These are phyloP conservation scores for Ormyrus labotus DNA, from an alignment of 2,888 invertebrate species.

Conservation along the genomic window DNA sequence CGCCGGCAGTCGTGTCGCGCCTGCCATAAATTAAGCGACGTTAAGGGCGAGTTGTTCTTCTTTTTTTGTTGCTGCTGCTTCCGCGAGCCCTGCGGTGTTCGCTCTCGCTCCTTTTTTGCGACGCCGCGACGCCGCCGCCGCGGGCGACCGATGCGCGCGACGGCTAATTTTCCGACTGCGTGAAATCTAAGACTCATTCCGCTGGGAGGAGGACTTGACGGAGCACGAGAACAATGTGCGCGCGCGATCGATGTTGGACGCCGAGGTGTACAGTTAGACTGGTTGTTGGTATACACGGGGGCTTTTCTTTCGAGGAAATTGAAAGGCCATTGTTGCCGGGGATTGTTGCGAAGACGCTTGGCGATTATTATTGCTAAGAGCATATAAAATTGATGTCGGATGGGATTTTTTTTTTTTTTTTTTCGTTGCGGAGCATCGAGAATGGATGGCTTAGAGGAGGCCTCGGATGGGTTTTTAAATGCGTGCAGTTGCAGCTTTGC, in stretches of 20 bases:
- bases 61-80: background rate
- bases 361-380: no score
- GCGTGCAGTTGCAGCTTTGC: background rate
- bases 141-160: background rate
- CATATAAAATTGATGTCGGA: no score
- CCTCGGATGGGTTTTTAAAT: background rate
- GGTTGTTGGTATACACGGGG: background rate
- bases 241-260: background rate
- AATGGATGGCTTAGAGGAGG: no score
- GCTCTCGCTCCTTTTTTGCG: slow-evolving; percentile 3
- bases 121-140: slow-evolving; percentile 3
- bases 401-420: no score
- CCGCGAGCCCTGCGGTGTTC: background rate
- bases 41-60: slow-evolving; percentile 20
- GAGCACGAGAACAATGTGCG: background rate
- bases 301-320: background rate
- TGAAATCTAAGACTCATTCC: background rate
- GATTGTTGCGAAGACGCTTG: no score
- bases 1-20: background rate
- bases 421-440: no score
- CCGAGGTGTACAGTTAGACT: background rate
- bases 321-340: no score
- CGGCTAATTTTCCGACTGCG: slow-evolving; percentile 8
- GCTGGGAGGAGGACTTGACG: background rate
- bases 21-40: slow-evolving; percentile 38